These are phyloP conservation scores for Pipistrellus pygmaeus DNA, from an alignment of 2,797 vertebrate species.

Conservation along the genomic window DNA sequence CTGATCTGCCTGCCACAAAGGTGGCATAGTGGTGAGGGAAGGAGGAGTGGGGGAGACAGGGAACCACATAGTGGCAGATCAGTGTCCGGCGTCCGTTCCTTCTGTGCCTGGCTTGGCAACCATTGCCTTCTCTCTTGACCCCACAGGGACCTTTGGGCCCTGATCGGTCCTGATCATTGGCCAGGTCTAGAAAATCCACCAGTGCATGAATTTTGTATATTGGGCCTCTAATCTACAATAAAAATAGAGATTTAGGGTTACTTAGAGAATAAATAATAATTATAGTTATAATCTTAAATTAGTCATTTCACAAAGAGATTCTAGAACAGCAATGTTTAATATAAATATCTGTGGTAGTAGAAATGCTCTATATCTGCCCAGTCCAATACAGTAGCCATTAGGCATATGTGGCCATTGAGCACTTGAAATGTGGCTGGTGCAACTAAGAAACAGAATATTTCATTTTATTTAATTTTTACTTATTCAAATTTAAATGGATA, in stretches of 20 bases:
- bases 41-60: too few species aligned
- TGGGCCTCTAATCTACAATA: background rate
- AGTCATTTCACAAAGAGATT: background rate
- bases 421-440: background rate
- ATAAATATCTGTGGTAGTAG: background rate
- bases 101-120: too few species aligned
- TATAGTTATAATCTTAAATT: background rate
- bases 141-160: too few species aligned
- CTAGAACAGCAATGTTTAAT: background rate
- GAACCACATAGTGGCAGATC: too few species aligned
- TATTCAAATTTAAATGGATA: constrained; percentile 12
- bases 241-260: background rate
- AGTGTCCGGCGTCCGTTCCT: too few species aligned
- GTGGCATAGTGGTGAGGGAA: fast-evolving
- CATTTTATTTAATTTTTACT: constrained; percentile 4
- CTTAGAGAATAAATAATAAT: background rate
- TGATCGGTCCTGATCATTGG: too few species aligned
- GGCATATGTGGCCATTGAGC: background rate
- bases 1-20: too few species aligned
- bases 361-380: background rate
- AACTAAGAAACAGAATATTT: background rate
- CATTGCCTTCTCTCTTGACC: too few species aligned
- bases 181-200: too few species aligned
- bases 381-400: background rate
- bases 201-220: too few species aligned